Evolutionary conservation across 2,113 vertebrate genomes (phyloP).

Genomic region (Osmerus eperlanus): DNA sequence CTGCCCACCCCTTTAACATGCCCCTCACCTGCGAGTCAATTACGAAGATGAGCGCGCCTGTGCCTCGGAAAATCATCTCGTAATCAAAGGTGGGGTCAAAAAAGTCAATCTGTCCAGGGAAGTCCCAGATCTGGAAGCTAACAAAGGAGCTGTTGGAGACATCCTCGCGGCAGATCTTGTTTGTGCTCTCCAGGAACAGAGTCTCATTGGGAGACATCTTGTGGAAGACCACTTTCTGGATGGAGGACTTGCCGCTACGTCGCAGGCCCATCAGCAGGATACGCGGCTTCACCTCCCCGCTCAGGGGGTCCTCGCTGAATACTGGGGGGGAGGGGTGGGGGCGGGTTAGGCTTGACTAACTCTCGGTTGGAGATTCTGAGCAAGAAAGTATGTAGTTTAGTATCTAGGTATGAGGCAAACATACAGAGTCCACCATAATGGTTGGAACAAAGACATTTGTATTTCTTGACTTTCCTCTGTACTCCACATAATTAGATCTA

Average conservation of each 20-base stretch:
- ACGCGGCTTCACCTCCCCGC: slow-evolving; percentile 89
- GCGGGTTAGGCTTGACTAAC: neutral
- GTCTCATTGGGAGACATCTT: slow-evolving; percentile 95
- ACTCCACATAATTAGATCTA: too few relatives aligned
- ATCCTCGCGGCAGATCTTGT: slow-evolving; percentile 90
- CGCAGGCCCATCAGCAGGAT: slow-evolving; percentile 92
- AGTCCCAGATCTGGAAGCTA: slow-evolving; percentile 96
- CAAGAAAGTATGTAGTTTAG: too few relatives aligned
- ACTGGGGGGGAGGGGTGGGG: slow-evolving; percentile 40
- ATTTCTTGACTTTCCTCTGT: too few relatives aligned
- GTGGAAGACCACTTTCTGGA: slow-evolving; percentile 96
- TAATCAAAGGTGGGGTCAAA: slow-evolving; percentile 92
- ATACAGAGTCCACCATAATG: too few relatives aligned
- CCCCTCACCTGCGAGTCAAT: slow-evolving; percentile 88
- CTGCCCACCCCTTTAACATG: neutral
- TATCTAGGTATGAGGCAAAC: too few relatives aligned
- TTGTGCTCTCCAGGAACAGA: slow-evolving; percentile 90
- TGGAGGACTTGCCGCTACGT: slow-evolving; percentile 91
- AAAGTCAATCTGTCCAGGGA: slow-evolving; percentile 92
- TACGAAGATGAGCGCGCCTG: slow-evolving; percentile 89
- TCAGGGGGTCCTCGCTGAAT: slow-evolving; percentile 81
- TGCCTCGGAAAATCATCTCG: slow-evolving; percentile 94
- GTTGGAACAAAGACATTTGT: too few relatives aligned
- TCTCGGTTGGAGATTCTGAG: too few relatives aligned
- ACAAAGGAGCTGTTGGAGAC: slow-evolving; percentile 93